Evolutionary conservation across 1,140 invertebrate species (phyloP).

Genomic region (Aporrectodea caliginosa): DNA sequence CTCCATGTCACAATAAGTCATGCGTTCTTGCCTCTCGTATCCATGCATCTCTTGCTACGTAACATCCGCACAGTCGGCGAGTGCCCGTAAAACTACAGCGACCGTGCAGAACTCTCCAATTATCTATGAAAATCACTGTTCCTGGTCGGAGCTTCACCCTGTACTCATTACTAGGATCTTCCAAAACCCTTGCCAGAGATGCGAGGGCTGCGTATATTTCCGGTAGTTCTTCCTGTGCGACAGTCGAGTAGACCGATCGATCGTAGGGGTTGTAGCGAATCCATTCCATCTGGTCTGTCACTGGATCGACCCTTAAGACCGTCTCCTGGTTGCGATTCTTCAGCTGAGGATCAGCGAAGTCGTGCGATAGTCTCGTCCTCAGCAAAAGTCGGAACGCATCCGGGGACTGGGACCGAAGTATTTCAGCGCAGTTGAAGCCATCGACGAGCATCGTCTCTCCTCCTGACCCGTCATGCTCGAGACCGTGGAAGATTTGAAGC

Average conservation of each 20-base stretch:
- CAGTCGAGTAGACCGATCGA: background rate
- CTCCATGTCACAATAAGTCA: no score
- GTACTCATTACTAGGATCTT: background rate
- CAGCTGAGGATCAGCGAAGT: background rate
- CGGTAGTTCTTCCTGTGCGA: background rate
- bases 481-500: background rate
- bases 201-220: background rate
- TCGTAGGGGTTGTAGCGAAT: background rate
- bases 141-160: background rate
- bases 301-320: background rate
- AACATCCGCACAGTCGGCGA: background rate
- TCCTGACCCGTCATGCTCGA: background rate
- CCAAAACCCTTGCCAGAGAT: background rate
- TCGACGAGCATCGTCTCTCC: background rate
- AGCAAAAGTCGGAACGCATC: background rate
- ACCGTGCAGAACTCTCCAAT: background rate
- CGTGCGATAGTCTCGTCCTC: background rate
- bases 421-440: background rate
- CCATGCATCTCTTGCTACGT: background rate
- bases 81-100: background rate
- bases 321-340: background rate
- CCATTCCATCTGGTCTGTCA: background rate
- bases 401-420: background rate
- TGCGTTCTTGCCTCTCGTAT: background rate
- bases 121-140: background rate